Percentiles rank a stretch among this genome's conserved stretches.
Conservation (phyloP, 2,888 invertebrate species). For the Cephus sareptanus region DNA sequence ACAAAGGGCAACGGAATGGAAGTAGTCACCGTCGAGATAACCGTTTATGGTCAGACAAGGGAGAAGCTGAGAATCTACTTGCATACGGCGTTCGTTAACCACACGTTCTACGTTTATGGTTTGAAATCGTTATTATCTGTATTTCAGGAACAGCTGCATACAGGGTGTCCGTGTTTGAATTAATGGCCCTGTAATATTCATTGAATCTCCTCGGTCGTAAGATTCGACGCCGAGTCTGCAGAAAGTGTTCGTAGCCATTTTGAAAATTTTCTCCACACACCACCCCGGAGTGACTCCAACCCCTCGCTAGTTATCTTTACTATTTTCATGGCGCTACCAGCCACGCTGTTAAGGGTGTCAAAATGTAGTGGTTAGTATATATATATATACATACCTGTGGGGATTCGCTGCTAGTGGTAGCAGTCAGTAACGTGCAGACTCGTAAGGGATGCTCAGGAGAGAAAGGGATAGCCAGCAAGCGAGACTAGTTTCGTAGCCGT, state of each 20-base stretch:
- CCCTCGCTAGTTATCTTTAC: neutral
- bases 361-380: neutral
- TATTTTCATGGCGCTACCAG: neutral
- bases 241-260: neutral
- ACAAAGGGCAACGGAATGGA: neutral
- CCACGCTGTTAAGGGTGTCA: neutral
- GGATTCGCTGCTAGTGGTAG: neutral
- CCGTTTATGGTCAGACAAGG: constrained; percentile 1
- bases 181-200: neutral
- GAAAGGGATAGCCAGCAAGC: neutral
- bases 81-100: neutral
- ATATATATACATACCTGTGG: neutral
- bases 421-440: constrained; percentile 9
- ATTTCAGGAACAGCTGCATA: neutral
- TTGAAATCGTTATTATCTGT: neutral
- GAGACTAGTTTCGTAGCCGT: constrained; percentile 9
- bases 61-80: neutral
- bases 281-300: neutral
- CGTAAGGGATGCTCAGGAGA: constrained; percentile 4
- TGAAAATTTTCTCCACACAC: neutral
- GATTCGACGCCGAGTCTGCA: neutral
- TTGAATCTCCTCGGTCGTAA: neutral
- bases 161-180: neutral
- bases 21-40: neutral
- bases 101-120: neutral